Conservation (phyloP, 2,888 invertebrate genomes). For the Stomorhina lunata region DNA sequence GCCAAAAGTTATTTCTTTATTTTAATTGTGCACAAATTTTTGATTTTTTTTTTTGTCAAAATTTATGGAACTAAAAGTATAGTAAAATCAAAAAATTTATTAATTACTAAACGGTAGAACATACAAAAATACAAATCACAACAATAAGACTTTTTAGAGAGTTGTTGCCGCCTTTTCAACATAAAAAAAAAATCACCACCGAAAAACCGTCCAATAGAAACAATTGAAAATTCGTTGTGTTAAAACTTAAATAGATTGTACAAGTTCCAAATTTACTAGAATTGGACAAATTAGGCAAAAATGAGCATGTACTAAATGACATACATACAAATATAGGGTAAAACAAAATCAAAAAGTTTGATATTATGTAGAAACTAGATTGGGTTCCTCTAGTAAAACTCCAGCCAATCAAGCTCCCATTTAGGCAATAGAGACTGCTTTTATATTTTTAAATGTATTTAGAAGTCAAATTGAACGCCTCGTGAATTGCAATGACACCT, state of each 20-base stretch:
- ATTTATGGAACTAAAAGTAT: background rate
- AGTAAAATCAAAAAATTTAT: too few species aligned
- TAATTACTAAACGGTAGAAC: background rate
- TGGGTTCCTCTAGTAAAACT: background rate
- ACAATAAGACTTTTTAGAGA: background rate
- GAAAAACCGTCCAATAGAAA: conserved; percentile 47
- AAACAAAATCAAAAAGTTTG: background rate
- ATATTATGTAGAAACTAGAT: background rate
- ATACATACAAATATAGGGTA: conserved; percentile 2
- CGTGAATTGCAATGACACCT: background rate
- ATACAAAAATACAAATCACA: background rate
- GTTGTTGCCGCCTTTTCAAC: conserved; percentile 12
- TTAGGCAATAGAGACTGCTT: background rate
- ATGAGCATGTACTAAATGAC: too few species aligned
- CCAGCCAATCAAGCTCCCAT: background rate
- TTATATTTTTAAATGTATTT: background rate
- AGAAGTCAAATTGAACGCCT: background rate
- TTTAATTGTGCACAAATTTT: too few species aligned
- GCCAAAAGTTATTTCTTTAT: background rate
- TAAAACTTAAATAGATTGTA: background rate
- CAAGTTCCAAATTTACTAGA: background rate
- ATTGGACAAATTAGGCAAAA: conserved; percentile 3
- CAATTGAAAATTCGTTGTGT: conserved; percentile 2
- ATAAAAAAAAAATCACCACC: conserved; percentile 54
- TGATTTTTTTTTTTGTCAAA: background rate